These are phyloP conservation scores for Synergus umbraculus DNA, from an alignment of 2,888 invertebrate genomes.

Conservation along the genomic window DNA sequence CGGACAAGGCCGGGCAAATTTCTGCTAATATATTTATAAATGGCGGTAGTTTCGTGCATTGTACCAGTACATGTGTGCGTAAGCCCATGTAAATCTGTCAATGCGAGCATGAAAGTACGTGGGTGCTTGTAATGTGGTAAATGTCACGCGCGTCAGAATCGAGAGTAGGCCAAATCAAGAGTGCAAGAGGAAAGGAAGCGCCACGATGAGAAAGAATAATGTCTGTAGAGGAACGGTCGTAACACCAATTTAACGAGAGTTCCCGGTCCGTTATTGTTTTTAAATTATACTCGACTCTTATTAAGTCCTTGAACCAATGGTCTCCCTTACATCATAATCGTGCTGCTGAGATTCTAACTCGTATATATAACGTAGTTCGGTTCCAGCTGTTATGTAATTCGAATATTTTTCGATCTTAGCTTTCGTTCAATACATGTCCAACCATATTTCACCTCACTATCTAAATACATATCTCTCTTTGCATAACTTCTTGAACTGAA, in stretches of 20 bases:
- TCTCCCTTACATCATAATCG: slow-evolving; percentile 6
- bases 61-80: not conserved
- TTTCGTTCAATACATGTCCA: not conserved
- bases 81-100: not conserved
- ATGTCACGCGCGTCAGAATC: slow-evolving; percentile 30
- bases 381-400: slow-evolving; percentile 7
- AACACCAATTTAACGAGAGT: slow-evolving; percentile 8
- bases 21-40: too few relatives aligned
- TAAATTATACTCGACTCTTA: slow-evolving; percentile 9
- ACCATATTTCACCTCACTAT: too few relatives aligned
- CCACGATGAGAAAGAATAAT: slow-evolving; percentile 12
- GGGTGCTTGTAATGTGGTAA: slow-evolving; percentile 18
- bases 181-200: slow-evolving; percentile 18
- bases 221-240: not conserved
- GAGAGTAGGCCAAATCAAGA: slow-evolving; percentile 25
- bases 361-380: slow-evolving; percentile 20
- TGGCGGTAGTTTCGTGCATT: not conserved
- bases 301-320: slow-evolving; percentile 24
- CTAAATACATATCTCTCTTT: too few relatives aligned
- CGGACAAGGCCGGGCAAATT: too few relatives aligned
- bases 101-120: slow-evolving; percentile 6
- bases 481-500: too few relatives aligned
- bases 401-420: not conserved
- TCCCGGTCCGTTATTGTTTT: slow-evolving; percentile 19
- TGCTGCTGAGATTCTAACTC: not conserved